These are phyloP conservation scores for Burhinus oedicnemus DNA, from an alignment of 2,113 vertebrate genomes.

Conservation along the genomic window DNA sequence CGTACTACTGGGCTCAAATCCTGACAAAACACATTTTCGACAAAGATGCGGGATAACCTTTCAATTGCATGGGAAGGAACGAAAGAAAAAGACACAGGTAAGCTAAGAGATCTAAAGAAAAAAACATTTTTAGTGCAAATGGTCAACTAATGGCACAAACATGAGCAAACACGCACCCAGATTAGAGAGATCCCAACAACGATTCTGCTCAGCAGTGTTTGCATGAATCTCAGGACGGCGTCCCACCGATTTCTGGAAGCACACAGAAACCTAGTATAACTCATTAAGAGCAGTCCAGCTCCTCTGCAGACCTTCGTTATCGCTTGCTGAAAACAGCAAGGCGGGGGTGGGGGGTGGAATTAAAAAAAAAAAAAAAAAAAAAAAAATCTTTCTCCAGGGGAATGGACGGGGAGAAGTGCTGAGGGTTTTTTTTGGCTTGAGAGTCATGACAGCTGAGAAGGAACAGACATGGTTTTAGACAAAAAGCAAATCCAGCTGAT, in stretches of 20 bases:
- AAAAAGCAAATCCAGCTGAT: background rate
- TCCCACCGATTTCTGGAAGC: constrained; percentile 29
- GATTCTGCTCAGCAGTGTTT: background rate
- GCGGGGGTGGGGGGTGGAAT: too few species aligned
- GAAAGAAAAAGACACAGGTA: background rate
- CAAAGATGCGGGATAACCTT: background rate
- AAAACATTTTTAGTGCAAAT: constrained; percentile 56
- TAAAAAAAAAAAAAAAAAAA: too few species aligned
- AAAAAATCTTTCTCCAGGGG: background rate
- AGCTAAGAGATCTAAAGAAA: background rate
- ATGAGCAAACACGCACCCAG: background rate
- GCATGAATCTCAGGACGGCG: background rate
- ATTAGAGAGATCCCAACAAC: background rate
- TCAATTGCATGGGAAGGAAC: rapidly evolving
- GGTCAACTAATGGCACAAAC: constrained; percentile 43
- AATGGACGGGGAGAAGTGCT: rapidly evolving
- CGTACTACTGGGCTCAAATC: background rate
- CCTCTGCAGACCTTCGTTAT: rapidly evolving
- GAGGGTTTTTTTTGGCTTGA: background rate
- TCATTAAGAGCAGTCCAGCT: background rate
- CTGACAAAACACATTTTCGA: background rate
- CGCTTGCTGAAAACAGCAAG: background rate
- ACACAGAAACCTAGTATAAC: constrained; percentile 10
- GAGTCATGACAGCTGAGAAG: background rate
- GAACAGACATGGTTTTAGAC: background rate